A percentile compares a stretch with the other conserved stretches of the same genome.
Conservation (phyloP, 2,113 vertebrate species). For the Potamarius usumacintae region DNA sequence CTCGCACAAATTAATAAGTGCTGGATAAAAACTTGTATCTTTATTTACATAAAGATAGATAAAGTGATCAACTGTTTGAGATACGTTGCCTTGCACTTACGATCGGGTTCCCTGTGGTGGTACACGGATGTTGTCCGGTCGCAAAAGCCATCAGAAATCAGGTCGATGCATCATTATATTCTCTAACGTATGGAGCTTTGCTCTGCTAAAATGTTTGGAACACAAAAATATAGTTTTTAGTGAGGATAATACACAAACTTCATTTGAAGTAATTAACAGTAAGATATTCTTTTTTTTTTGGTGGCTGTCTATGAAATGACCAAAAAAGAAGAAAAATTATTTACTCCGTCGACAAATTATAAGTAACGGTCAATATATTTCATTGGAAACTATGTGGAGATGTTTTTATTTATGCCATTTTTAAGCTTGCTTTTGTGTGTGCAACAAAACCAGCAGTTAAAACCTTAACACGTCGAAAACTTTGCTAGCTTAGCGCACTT, state of each 20-base stretch:
- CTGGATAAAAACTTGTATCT: no score
- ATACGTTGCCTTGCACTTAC: no score
- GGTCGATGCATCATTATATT: no score
- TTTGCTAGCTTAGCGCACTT: neutral
- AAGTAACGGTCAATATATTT: neutral
- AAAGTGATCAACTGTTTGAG: no score
- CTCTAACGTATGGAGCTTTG: no score
- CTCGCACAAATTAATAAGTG: no score
- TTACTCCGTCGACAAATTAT: neutral
- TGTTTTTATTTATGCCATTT: neutral
- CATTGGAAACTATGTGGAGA: neutral
- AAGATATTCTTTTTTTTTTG: neutral
- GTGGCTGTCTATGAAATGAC: neutral
- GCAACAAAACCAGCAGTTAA: no score
- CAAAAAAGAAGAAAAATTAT: neutral
- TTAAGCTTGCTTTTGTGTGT: neutral
- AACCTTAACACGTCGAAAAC: neutral
- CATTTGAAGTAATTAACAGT: neutral
- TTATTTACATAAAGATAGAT: no score
- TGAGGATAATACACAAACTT: neutral
- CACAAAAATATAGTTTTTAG: neutral
- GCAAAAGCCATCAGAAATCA: no score
- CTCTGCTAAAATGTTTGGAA: neutral
- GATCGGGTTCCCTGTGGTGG: no score
- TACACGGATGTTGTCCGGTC: no score